Conservation (phyloP, 2,888 invertebrate species). For the Noctua janthina region DNA sequence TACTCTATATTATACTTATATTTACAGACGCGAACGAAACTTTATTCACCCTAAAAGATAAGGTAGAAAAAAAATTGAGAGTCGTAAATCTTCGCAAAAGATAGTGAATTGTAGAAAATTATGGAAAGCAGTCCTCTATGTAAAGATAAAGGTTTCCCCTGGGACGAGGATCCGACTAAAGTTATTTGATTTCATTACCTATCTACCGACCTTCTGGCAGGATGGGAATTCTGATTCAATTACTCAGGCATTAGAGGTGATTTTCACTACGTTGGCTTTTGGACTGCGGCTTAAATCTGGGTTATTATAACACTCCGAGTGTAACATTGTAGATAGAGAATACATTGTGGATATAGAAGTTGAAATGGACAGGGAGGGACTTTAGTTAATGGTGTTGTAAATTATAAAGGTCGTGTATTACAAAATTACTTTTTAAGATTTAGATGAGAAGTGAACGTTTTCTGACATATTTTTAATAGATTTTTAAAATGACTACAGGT, state of each 20-base stretch:
- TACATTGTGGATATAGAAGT: slow-evolving; percentile 12
- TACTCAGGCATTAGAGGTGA: slow-evolving; percentile 43
- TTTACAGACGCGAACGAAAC: slow-evolving; percentile 38
- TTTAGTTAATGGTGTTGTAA: slow-evolving; percentile 4
- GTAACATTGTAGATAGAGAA: slow-evolving; percentile 22
- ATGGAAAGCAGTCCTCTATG: slow-evolving; percentile 71
- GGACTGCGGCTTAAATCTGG: slow-evolving; percentile 31
- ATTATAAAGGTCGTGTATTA: neutral
- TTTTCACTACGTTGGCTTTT: slow-evolving; percentile 39
- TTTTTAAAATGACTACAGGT: neutral
- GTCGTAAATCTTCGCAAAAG: slow-evolving; percentile 71
- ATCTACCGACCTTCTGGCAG: slow-evolving; percentile 49
- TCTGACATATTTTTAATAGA: neutral
- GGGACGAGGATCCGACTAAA: slow-evolving; percentile 57
- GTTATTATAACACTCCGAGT: slow-evolving; percentile 39
- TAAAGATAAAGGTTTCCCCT: slow-evolving; percentile 67
- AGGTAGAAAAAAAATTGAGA: slow-evolving; percentile 68
- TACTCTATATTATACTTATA: slow-evolving; percentile 39
- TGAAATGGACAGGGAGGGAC: neutral
- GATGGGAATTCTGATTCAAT: slow-evolving; percentile 57
- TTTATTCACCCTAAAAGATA: slow-evolving; percentile 67
- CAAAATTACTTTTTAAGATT: neutral
- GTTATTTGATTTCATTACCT: slow-evolving; percentile 67
- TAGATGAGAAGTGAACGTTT: neutral
- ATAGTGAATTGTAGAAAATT: slow-evolving; percentile 74